phyloP scores from a whole-genome alignment of 1,140 invertebrate species.

The Ceratina australensis region DNA sequence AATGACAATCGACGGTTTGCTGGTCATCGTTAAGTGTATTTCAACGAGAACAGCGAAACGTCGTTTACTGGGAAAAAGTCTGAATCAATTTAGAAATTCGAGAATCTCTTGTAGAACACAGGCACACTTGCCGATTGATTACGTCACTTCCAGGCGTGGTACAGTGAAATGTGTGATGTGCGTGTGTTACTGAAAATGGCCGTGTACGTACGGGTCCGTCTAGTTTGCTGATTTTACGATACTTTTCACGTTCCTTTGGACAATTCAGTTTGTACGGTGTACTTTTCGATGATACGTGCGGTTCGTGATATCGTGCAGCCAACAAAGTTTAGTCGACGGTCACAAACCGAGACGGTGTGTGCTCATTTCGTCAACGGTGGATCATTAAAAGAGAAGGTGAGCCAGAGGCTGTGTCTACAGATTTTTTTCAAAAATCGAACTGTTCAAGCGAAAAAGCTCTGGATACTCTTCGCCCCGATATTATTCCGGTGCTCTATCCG shows the following conservation, averaged over 20 bases:
- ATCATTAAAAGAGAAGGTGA: constrained; percentile 45
- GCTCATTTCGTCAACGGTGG: constrained; percentile 38
- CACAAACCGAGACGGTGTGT: constrained; percentile 32
- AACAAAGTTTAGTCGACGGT: constrained; percentile 15
- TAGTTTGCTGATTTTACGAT: constrained; percentile 56
- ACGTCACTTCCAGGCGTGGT: constrained; percentile 72
- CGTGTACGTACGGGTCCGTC: constrained; percentile 61
- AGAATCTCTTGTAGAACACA: constrained; percentile 30
- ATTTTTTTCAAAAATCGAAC: constrained; percentile 22
- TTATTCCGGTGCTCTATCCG: not conserved
- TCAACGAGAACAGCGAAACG: not conserved
- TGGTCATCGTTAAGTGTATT: not conserved
- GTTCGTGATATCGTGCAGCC: constrained; percentile 1
- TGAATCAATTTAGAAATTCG: constrained; percentile 32
- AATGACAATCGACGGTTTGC: not conserved
- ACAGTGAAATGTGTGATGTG: constrained; percentile 57
- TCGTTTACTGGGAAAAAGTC: not conserved
- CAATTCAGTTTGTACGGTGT: not conserved
- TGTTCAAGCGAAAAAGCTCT: not conserved
- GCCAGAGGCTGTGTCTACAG: constrained; percentile 34
- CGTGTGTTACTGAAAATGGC: constrained; percentile 74
- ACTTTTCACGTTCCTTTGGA: constrained; percentile 21
- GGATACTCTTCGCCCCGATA: not conserved
- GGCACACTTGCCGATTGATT: constrained; percentile 55
- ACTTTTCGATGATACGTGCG: not conserved